Conservation (phyloP, 2,888 invertebrate species). For the Sepiola atlantica region DNA sequence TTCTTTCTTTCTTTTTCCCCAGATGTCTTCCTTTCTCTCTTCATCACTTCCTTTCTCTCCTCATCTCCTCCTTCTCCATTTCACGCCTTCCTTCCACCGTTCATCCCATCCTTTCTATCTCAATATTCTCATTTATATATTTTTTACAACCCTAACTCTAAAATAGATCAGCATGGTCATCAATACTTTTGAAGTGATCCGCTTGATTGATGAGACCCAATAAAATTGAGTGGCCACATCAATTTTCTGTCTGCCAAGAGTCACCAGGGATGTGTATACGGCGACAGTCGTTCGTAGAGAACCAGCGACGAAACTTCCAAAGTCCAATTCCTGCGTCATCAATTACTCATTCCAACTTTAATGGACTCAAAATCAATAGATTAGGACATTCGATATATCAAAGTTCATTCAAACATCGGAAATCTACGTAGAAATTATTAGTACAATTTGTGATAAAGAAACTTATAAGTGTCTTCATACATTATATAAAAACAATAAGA, state of each 20-base stretch:
- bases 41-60: too few species aligned
- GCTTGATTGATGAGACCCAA: neutral
- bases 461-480: neutral
- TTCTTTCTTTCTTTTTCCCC: too few species aligned
- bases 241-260: neutral
- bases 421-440: too few species aligned
- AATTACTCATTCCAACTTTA: neutral
- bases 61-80: too few species aligned
- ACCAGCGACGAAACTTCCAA: neutral
- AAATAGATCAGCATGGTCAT: neutral
- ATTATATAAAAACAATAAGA: neutral
- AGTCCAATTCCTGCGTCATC: neutral
- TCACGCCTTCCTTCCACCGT: too few species aligned
- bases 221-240: neutral
- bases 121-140: too few species aligned
- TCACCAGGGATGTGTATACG: neutral
- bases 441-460: too few species aligned
- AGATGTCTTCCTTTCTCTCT: too few species aligned
- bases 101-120: too few species aligned
- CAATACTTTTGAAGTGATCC: neutral
- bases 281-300: neutral
- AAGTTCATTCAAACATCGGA: neutral
- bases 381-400: neutral
- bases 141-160: too few species aligned
- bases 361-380: conserved; percentile 15